Base-by-base conservation (phyloP, 2,888 invertebrate species). In the Priocnemis perturbator region DNA sequence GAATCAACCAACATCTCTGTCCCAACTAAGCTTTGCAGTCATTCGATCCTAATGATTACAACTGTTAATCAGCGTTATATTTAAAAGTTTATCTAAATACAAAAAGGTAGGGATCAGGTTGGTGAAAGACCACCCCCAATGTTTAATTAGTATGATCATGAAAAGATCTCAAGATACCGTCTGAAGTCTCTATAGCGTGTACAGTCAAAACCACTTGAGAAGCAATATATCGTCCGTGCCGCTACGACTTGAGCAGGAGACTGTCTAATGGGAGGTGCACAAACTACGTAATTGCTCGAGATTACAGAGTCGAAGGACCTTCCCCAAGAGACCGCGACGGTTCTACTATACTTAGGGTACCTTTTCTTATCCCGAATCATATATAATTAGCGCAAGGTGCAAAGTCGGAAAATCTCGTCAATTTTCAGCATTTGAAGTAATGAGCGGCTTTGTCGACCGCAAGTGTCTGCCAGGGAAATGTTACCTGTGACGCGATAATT, bases 371-470 rank as follows among this genome's bases (percentile, higher is more conserved):
- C 23, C 21, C 14, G 14, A 15, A 20, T n/a, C 45, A 44, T 69
- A 76, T 76, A 71, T 83, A 86, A 87, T 87, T 86, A 86, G 72
- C 77, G 82, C 83, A 86, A 87, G 86, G 86, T 86, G 86, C 86
- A 86, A 86, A 85, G 79, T 82, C 73, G 83, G 83, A 85, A 87
- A 87, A 86, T 83, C 73, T 74, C 71, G 64, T 70, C 64, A 70
- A 55, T 63, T 73, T 64, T 60, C 67, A 45, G 60, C 66, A 64
- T 77, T 77, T 76, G 74, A 66, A 64, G 67, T 84, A 85, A 86
- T 86, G 53, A 60, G 69, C 79, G 82, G 81, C 75, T 85, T 67
- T 65, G 66, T 76, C 73, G 5, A 74, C 59, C 71, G 15, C 59
- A 21, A 20, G 23, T 48, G 48, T 61, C 20, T 45, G 21, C 73